Base-by-base conservation (phyloP, 64 coral and sea anemone species). In the Porites lutea region DNA sequence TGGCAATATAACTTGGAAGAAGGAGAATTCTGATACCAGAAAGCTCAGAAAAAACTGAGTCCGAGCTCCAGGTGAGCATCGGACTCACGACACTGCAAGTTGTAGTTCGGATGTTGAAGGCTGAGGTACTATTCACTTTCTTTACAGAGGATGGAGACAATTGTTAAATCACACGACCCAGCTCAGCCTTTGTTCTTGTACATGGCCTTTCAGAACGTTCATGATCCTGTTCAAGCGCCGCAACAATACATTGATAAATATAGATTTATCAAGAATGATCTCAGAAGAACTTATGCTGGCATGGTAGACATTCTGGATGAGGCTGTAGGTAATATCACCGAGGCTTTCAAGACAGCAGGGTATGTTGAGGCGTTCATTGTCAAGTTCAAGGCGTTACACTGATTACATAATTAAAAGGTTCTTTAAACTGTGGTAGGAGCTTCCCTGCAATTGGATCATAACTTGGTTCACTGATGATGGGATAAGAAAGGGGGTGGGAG, bases 161-260 rank as follows among this genome's bases (percentile, higher is more conserved):
- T 88, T 1, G 6, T 88, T 3, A 14, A 75, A 44, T 18, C 5
- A 7, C 86, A 88, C 21, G 49, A 88, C n/a, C 7, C 86, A 13
- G 48, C 50, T 0, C 51, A 57, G 5, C 86, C 86, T 2, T 13
- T 88, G 3, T 88, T 88, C 22, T 48, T 88, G 3, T 88, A 88
- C 86, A 88, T 88, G 86, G 86, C 86, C 4, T 88, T 88, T 21
- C 86, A 88, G 59, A 84, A 83, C 18, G 81, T 84, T 0, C 81
- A 67, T n/a, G 62, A 15, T 52, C 81, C 81, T 2, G 46, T 88
- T 21, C 52, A 88, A 21, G 86, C 86, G 2, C 86, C 86, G 1
- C 50, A 74, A 67, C 14, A 47, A 16, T 88, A 88, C 52, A 49
- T 74, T 14, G 52, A 74, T 1, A 88, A 88, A 21, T 88, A 88